These are phyloP conservation scores for Lemur catta DNA, from an alignment of 2,797 vertebrate species.

Conservation along the genomic window DNA sequence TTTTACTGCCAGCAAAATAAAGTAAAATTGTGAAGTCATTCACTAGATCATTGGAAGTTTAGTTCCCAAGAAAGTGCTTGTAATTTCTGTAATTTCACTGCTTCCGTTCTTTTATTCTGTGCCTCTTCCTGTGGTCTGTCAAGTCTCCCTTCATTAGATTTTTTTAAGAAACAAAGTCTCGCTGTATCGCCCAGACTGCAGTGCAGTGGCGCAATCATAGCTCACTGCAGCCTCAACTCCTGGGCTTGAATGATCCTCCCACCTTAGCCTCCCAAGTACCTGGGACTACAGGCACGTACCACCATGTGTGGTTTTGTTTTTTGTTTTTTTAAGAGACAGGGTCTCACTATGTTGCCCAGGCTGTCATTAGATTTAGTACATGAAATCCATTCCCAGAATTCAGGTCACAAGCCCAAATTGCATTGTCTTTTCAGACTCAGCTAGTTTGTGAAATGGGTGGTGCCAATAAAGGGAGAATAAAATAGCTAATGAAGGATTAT, in stretches of 20 bases:
- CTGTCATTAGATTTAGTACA: neutral
- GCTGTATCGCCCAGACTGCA: neutral
- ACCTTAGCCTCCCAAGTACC: neutral
- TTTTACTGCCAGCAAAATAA: slow-evolving; percentile 46
- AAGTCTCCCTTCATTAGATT: neutral
- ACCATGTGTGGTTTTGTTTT: neutral
- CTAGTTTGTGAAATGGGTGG: slow-evolving; percentile 46
- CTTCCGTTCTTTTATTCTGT: neutral
- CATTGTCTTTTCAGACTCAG: slow-evolving; percentile 21
- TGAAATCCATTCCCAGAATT: neutral
- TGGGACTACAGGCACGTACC: neutral
- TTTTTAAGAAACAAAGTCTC: neutral
- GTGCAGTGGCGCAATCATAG: neutral
- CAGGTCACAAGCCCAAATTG: neutral
- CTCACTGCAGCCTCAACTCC: neutral
- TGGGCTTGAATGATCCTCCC: neutral
- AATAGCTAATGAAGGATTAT: slow-evolving; percentile 67
- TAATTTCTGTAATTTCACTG: neutral
- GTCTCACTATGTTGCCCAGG: neutral
- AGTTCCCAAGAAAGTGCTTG: slow-evolving; percentile 8
- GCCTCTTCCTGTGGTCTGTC: neutral
- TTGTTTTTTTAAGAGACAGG: neutral
- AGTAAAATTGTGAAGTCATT: slow-evolving; percentile 30
- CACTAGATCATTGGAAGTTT: neutral
- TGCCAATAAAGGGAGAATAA: slow-evolving; percentile 55